phyloP scores from a whole-genome alignment of 2,888 invertebrate species.

The Rhagonycha lutea region DNA sequence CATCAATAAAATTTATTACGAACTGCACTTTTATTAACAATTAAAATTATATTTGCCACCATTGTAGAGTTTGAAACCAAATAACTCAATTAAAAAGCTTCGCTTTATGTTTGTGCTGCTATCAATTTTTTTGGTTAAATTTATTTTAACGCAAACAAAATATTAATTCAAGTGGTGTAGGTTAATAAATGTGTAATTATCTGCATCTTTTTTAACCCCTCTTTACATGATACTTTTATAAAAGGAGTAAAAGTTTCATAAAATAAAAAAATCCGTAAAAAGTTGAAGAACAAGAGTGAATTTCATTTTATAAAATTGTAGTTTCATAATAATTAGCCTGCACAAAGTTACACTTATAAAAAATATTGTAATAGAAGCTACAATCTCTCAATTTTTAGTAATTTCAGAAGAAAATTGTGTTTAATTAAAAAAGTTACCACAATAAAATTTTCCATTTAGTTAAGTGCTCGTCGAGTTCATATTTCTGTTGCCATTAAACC shows the following conservation, averaged over 20 bases:
- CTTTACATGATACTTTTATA: not conserved
- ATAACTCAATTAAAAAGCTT: not conserved
- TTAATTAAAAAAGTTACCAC: not conserved
- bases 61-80: not conserved
- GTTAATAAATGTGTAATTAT: not conserved
- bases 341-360: not conserved
- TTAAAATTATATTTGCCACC: not conserved
- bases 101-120: not conserved
- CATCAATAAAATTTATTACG: not conserved
- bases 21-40: not conserved
- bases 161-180: not conserved
- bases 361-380: not conserved
- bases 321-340: not conserved
- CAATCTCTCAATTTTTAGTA: not conserved
- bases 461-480: not conserved
- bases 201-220: not conserved
- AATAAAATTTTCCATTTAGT: not conserved
- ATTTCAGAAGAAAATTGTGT: not conserved
- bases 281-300: not conserved
- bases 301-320: not conserved
- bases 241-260: not conserved
- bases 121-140: not conserved
- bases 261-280: not conserved
- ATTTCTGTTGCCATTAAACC: not conserved
- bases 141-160: not conserved